Conservation (phyloP, 2,797 vertebrate genomes). For the Synaphobranchus kaupii region DNA sequence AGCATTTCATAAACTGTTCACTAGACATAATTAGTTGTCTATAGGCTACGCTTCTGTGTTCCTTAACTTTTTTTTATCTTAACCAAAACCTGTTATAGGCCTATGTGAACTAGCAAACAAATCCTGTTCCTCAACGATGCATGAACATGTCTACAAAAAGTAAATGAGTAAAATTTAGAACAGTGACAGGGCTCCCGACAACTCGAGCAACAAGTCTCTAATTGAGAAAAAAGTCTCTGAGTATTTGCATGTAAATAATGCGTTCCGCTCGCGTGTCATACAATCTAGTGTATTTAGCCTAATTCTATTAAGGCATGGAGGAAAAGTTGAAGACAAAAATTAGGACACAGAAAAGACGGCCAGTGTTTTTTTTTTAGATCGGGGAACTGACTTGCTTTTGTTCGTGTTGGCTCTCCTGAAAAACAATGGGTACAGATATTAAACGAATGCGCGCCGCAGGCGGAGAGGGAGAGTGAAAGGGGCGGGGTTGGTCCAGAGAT, state of each 20-base stretch:
- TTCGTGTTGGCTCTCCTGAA: conserved; percentile 62
- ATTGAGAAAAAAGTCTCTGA: conserved; percentile 77
- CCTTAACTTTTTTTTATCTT: too few species aligned
- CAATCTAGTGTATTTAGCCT: conserved; percentile 71
- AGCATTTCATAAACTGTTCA: too few species aligned
- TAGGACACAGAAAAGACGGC: conserved; percentile 69
- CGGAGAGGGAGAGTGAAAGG: conserved; percentile 64
- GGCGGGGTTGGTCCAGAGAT: conserved; percentile 86
- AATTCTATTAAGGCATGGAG: conserved; percentile 76
- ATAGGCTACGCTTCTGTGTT: too few species aligned
- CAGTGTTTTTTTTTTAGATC: conserved; percentile 56
- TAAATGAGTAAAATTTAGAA: background rate
- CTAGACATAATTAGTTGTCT: too few species aligned
- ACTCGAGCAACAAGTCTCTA: conserved; percentile 68
- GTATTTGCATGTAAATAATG: conserved; percentile 80
- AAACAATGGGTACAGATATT: conserved; percentile 74
- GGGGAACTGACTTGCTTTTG: conserved; percentile 76
- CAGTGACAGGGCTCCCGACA: conserved; percentile 42
- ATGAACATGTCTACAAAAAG: too few species aligned
- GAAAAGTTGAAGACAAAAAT: conserved; percentile 63
- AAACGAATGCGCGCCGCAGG: conserved; percentile 87
- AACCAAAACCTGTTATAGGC: too few species aligned
- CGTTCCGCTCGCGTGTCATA: conserved; percentile 76
- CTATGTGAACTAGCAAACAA: too few species aligned
- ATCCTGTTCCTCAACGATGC: too few species aligned